phyloP scores from a whole-genome alignment of 1,140 invertebrate genomes.

The Mya arenaria region DNA sequence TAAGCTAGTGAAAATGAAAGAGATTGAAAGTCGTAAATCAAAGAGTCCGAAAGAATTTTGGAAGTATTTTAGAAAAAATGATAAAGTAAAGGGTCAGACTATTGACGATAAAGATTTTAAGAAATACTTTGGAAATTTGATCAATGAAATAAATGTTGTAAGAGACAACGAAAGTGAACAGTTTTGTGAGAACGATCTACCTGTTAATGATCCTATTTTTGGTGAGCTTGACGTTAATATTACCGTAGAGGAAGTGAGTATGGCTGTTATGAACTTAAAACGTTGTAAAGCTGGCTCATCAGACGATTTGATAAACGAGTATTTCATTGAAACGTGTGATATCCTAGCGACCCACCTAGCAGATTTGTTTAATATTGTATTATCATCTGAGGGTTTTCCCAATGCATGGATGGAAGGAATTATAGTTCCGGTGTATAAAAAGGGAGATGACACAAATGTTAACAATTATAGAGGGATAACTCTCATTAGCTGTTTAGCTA shows the following conservation, averaged over 20 bases:
- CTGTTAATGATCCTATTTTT: not conserved
- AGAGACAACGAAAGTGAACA: not conserved
- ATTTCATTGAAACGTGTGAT: constrained; percentile 6
- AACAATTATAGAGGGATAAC: constrained; percentile 23
- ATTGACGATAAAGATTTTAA: not conserved
- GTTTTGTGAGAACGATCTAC: not conserved
- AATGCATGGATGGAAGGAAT: not conserved
- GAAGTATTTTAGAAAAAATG: not conserved
- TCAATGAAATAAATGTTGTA: not conserved
- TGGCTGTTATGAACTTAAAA: not conserved
- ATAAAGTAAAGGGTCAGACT: not conserved
- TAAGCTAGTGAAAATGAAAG: not conserved
- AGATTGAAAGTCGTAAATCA: not conserved
- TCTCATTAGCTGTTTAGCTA: constrained; percentile 7
- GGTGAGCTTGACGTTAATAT: constrained; percentile 1
- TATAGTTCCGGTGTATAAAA: constrained; percentile 30
- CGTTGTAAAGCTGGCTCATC: not conserved
- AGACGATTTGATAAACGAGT: constrained; percentile 12
- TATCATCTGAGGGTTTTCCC: not conserved
- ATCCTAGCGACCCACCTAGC: not conserved
- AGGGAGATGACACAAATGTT: not conserved
- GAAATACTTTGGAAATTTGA: not conserved
- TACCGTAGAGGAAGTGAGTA: not conserved
- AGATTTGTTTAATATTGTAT: constrained; percentile 6
- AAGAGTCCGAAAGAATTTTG: not conserved